Conservation (phyloP, 1,140 invertebrate species). For the Samia ricini region DNA sequence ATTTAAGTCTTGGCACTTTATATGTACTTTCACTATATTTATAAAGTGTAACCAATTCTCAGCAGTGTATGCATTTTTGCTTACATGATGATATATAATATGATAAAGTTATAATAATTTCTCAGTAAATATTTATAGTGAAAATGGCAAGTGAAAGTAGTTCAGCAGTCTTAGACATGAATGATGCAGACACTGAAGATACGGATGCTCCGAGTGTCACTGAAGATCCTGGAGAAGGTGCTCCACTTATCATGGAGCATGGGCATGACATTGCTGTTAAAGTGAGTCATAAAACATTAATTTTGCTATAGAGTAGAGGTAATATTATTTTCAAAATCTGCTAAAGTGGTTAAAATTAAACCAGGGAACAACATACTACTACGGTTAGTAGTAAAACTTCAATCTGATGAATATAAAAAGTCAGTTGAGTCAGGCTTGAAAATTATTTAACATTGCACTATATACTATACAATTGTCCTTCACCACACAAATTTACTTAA, state of each 20-base stretch:
- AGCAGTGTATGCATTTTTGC: neutral
- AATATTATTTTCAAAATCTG: too few species aligned
- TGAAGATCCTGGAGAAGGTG: conserved; percentile 42
- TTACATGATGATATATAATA: neutral
- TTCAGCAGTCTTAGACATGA: conserved; percentile 60
- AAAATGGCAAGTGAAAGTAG: conserved; percentile 62
- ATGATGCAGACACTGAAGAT: conserved; percentile 57
- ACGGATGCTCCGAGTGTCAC: conserved; percentile 53
- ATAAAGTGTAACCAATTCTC: neutral
- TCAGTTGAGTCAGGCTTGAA: too few species aligned
- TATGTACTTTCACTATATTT: neutral
- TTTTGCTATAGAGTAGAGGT: too few species aligned
- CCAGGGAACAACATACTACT: too few species aligned
- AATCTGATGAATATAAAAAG: too few species aligned
- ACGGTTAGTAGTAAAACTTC: too few species aligned
- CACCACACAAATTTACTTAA: too few species aligned
- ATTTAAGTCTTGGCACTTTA: too few species aligned
- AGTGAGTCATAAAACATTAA: conserved; percentile 26
- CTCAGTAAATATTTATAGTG: neutral
- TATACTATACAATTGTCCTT: too few species aligned
- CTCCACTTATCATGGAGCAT: conserved; percentile 64
- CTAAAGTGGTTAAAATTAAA: too few species aligned
- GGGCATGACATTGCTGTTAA: conserved; percentile 67
- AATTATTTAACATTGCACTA: too few species aligned
- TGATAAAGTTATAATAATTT: neutral